Conservation (phyloP, 2,888 invertebrate genomes). For the Drosophila setosimentum region DNA sequence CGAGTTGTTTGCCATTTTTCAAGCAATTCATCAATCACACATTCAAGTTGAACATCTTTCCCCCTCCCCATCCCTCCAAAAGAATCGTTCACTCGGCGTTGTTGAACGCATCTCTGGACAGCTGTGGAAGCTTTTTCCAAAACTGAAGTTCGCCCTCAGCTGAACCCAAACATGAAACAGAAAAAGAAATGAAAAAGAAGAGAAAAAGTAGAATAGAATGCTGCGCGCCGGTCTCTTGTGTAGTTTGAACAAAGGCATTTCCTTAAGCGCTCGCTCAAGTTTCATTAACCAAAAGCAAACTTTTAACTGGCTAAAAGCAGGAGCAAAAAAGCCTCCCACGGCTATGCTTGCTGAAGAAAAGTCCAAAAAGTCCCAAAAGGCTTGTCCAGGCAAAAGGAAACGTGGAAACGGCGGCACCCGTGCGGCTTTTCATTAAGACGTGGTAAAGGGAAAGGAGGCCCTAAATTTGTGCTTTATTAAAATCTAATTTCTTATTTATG, state of each 20-base stretch:
- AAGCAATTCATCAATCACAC: slow-evolving; percentile 68
- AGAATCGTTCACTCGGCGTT: slow-evolving; percentile 38
- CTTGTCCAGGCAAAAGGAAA: slow-evolving; percentile 41
- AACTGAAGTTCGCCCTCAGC: slow-evolving; percentile 38
- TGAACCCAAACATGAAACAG: slow-evolving; percentile 18
- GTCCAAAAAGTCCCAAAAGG: slow-evolving; percentile 62
- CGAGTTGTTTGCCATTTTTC: slow-evolving; percentile 45
- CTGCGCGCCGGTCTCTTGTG: slow-evolving; percentile 27
- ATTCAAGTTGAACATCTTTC: slow-evolving; percentile 35
- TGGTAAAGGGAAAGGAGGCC: slow-evolving; percentile 10
- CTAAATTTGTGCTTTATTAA: slow-evolving; percentile 74
- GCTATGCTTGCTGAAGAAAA: slow-evolving; percentile 20
- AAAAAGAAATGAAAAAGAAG: slow-evolving; percentile 8
- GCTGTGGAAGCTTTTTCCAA: slow-evolving; percentile 24
- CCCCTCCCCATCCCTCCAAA: neutral
- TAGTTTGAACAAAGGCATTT: slow-evolving; percentile 71
- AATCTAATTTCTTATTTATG: slow-evolving; percentile 77
- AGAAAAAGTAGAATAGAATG: neutral
- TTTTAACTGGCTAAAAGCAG: slow-evolving; percentile 55
- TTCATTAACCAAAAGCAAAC: slow-evolving; percentile 71
- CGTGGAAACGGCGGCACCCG: slow-evolving; percentile 14
- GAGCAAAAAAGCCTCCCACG: slow-evolving; percentile 10
- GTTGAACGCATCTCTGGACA: slow-evolving; percentile 44
- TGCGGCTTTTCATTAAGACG: slow-evolving; percentile 54
- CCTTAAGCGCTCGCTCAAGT: slow-evolving; percentile 74